phyloP scores from a whole-genome alignment of 2,888 invertebrate species.

The Chrysolina americana region DNA sequence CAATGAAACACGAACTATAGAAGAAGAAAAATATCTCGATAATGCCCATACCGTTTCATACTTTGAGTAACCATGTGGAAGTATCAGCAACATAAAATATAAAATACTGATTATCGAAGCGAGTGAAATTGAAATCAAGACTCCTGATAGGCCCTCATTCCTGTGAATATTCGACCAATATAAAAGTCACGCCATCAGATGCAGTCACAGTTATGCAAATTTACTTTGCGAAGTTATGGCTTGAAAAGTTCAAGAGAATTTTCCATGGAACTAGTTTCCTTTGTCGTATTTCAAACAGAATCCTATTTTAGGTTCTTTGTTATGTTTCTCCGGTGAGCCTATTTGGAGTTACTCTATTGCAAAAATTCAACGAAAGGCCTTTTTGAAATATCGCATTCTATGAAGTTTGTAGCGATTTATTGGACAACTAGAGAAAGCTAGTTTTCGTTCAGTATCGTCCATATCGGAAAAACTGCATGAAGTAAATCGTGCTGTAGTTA shows the following conservation, averaged over 20 bases:
- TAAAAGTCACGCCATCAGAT: conserved; percentile 4
- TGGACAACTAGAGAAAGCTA: too few relatives aligned
- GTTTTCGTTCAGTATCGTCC: too few relatives aligned
- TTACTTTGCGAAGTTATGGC: conserved; percentile 23
- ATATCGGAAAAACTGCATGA: too few relatives aligned
- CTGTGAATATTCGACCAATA: background rate
- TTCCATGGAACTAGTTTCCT: conserved; percentile 24
- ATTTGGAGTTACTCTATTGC: background rate
- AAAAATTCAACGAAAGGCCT: background rate
- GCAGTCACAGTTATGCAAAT: conserved; percentile 27
- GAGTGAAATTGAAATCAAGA: too few relatives aligned
- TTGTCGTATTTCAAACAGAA: conserved; percentile 23
- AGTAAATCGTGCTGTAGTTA: too few relatives aligned
- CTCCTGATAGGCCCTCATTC: background rate
- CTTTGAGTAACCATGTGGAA: too few relatives aligned
- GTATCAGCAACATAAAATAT: too few relatives aligned
- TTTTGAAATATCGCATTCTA: conserved; percentile 5
- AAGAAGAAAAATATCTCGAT: too few relatives aligned
- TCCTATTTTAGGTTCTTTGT: background rate
- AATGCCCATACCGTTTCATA: too few relatives aligned
- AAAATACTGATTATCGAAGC: too few relatives aligned
- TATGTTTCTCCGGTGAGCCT: background rate
- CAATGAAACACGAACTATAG: too few relatives aligned
- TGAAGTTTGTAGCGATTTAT: too few relatives aligned
- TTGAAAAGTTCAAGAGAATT: conserved; percentile 29